These are phyloP conservation scores for Ochotona curzoniae DNA, from an alignment of 2,113 vertebrate genomes.

Conservation along the genomic window DNA sequence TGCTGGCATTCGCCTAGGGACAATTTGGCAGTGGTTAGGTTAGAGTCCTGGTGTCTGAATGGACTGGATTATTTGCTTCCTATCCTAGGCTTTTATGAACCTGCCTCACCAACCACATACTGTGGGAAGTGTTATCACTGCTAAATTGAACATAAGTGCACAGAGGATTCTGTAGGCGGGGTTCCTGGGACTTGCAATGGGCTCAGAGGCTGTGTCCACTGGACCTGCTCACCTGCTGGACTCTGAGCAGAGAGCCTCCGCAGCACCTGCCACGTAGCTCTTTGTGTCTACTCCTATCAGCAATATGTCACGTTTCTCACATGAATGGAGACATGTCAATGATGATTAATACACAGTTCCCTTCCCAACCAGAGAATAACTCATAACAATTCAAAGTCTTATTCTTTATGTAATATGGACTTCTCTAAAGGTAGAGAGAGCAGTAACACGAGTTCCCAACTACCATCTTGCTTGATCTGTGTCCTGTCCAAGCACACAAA, in stretches of 20 bases:
- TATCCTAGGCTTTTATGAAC: background rate
- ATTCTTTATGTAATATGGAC: background rate
- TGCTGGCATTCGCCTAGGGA: background rate
- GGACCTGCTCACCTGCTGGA: background rate
- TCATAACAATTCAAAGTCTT: background rate
- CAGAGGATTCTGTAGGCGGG: fast-evolving
- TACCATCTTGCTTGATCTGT: background rate
- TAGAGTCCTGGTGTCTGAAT: background rate
- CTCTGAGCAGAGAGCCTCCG: background rate
- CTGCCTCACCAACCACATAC: background rate
- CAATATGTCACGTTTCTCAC: background rate
- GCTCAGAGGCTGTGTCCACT: background rate
- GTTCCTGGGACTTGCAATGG: background rate
- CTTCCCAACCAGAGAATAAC: constrained; percentile 3
- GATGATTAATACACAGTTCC: constrained; percentile 32
- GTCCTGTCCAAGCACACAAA: background rate
- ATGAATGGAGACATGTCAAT: background rate
- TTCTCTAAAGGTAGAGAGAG: constrained; percentile 1
- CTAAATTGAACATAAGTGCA: background rate
- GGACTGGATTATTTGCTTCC: background rate
- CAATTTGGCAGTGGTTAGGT: background rate
- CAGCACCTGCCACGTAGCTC: background rate
- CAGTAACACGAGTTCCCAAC: background rate
- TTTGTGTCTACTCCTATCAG: background rate
- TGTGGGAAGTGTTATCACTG: background rate